Evolutionary conservation across 1,140 invertebrate genomes (phyloP).

Genomic region (Myzus persicae): DNA sequence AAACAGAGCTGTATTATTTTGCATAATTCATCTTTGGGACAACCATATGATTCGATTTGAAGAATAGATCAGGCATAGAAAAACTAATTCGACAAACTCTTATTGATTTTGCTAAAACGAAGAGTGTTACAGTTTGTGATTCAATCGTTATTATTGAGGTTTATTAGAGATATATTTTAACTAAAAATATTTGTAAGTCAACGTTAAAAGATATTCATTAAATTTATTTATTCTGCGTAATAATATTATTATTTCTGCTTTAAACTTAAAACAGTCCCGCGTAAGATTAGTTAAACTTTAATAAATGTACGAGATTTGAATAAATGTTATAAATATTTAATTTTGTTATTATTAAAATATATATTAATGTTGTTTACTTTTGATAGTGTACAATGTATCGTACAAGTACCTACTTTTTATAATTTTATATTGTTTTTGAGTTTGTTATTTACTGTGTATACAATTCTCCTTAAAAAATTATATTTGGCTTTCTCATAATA

Average conservation of each 20-base stretch:
- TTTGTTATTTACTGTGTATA: not conserved
- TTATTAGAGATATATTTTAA: not conserved
- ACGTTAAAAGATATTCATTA: not conserved
- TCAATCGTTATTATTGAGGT: not conserved
- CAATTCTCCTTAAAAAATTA: constrained; percentile 1
- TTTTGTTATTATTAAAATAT: constrained; percentile 14
- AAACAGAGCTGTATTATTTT: not conserved
- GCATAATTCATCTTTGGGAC: not conserved
- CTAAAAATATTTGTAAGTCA: not conserved
- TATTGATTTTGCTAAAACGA: not conserved
- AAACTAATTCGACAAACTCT: not conserved
- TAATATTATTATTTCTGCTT: not conserved
- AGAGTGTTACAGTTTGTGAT: not conserved
- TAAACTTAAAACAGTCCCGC: not conserved
- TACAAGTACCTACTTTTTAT: not conserved
- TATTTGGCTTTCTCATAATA: constrained; percentile 12
- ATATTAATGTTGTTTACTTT: not conserved
- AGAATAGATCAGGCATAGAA: not conserved
- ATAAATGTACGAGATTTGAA: not conserved
- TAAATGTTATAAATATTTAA: not conserved
- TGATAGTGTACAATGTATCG: not conserved
- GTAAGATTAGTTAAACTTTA: not conserved
- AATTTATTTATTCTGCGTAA: not conserved
- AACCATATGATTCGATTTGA: not conserved
- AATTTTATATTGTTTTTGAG: not conserved